A percentile compares a stretch with the other conserved stretches of the same genome.
Conservation (phyloP, 2,113 vertebrate species). For the Gnathonemus longibarbis region DNA sequence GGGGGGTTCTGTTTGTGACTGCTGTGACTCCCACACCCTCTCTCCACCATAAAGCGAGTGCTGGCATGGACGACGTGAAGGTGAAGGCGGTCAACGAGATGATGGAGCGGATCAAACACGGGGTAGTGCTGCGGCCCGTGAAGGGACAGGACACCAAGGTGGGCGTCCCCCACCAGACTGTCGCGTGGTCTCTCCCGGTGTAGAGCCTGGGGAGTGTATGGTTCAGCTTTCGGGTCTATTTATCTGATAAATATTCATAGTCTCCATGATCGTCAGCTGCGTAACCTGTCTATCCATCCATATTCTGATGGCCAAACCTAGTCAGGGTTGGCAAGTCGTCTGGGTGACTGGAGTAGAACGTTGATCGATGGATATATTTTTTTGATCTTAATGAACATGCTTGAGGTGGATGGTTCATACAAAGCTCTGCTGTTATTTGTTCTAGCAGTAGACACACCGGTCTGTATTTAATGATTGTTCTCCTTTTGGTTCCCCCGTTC, state of each 20-base stretch:
- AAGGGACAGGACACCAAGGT: constrained; percentile 65
- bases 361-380: neutral
- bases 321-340: neutral
- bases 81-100: constrained; percentile 71
- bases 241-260: neutral
- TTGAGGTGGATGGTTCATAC: neutral
- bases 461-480: neutral
- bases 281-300: neutral
- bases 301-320: neutral
- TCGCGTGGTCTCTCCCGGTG: neutral
- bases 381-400: neutral
- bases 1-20: neutral
- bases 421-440: neutral
- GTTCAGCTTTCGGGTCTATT: neutral
- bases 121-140: constrained; percentile 66
- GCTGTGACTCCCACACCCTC: neutral
- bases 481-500: constrained; percentile 25
- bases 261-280: neutral
- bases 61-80: constrained; percentile 60
- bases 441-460: neutral
- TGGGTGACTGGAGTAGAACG: neutral
- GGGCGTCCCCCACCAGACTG: neutral
- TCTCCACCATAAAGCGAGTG: constrained; percentile 36
- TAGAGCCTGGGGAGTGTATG: neutral
- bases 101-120: constrained; percentile 73